A percentile compares a stretch with the other conserved stretches of the same genome.
phyloP scores from a whole-genome alignment of 2,888 invertebrate species.

The Lochmaea capreae region DNA sequence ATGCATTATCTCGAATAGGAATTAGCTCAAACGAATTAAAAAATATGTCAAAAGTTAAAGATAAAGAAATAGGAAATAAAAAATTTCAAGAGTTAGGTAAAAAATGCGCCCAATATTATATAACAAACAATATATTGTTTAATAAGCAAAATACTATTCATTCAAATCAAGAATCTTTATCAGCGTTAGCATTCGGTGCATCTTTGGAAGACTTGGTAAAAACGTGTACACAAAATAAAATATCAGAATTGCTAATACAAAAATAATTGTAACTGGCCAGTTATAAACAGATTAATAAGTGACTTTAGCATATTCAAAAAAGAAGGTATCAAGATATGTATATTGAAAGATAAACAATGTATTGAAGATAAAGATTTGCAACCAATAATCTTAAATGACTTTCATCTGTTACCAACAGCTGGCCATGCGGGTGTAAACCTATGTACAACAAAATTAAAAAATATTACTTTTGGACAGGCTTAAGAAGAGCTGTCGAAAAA shows the following conservation, averaged over 20 bases:
- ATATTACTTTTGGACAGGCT: conserved; percentile 9
- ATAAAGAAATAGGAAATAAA: not conserved
- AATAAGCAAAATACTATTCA: no score
- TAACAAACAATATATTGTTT: no score
- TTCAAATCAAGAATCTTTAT: no score
- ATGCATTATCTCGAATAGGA: no score
- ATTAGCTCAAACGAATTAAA: no score
- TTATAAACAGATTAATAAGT: not conserved
- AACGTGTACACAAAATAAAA: no score
- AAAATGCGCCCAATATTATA: not conserved
- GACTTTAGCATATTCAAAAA: not conserved
- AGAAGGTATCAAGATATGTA: conserved; percentile 13
- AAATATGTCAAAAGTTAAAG: not conserved
- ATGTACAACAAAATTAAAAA: conserved; percentile 7
- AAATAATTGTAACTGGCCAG: not conserved
- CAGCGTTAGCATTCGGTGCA: no score
- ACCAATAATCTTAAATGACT: not conserved
- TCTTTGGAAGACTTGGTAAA: no score
- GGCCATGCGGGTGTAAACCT: not conserved
- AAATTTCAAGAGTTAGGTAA: not conserved
- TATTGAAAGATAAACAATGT: no score
- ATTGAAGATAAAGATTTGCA: no score
- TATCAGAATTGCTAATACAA: no score
- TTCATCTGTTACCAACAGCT: not conserved
- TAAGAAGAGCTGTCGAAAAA: conserved; percentile 3